A percentile compares a stretch with the other conserved stretches of the same genome.
Evolutionary conservation across 2,888 invertebrate genomes (phyloP).

Genomic region (Drosophila peninsularis): DNA sequence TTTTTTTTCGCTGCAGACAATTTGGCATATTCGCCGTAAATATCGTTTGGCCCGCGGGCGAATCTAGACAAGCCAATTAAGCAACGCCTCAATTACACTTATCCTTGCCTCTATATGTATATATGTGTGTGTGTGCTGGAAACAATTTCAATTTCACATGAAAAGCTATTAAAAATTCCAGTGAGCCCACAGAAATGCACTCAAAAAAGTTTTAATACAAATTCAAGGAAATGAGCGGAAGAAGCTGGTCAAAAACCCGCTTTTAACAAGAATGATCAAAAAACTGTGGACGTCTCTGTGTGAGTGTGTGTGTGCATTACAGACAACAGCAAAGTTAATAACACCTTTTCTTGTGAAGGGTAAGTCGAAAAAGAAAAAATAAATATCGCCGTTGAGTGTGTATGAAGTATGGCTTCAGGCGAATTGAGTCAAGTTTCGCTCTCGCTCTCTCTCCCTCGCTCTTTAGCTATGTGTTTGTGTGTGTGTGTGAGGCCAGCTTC

Average conservation of each 20-base stretch:
- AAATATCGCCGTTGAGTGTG: slow-evolving; percentile 53
- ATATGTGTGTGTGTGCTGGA: slow-evolving; percentile 20
- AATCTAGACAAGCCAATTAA: slow-evolving; percentile 62
- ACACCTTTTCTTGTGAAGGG: slow-evolving; percentile 79
- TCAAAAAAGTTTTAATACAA: slow-evolving; percentile 67
- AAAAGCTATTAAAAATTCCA: slow-evolving; percentile 72
- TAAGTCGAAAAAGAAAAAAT: slow-evolving; percentile 42
- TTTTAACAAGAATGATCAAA: slow-evolving; percentile 78
- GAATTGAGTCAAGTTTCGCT: slow-evolving; percentile 52
- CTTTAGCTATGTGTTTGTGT: slow-evolving; percentile 33
- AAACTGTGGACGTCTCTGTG: slow-evolving; percentile 38
- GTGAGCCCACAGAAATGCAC: slow-evolving; percentile 48
- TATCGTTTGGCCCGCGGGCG: slow-evolving; percentile 24
- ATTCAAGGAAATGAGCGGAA: slow-evolving; percentile 78
- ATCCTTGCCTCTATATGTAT: slow-evolving; percentile 37
- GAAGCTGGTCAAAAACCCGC: slow-evolving; percentile 78
- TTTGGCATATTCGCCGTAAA: slow-evolving; percentile 47
- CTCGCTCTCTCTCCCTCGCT: slow-evolving; percentile 16
- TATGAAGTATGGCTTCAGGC: slow-evolving; percentile 65
- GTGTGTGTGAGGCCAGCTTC: slow-evolving; percentile 67
- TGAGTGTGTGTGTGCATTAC: slow-evolving; percentile 27
- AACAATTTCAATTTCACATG: slow-evolving; percentile 74
- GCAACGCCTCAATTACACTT: slow-evolving; percentile 64
- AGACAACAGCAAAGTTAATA: slow-evolving; percentile 70
- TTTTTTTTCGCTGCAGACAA: slow-evolving; percentile 31